Conservation (phyloP, 2,888 invertebrate species). For the Euplagia quadripunctaria region DNA sequence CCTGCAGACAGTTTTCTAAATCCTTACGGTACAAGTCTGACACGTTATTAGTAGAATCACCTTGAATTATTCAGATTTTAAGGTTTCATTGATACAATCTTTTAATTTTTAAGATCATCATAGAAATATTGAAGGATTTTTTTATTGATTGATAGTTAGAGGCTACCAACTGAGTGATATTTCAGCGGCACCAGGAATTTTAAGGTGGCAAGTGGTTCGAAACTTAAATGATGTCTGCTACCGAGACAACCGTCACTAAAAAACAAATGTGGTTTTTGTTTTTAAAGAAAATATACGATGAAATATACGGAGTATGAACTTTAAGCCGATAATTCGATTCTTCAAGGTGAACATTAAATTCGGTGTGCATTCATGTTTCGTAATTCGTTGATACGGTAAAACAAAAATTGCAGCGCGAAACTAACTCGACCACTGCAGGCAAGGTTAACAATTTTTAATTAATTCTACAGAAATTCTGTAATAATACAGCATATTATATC, state of each 20-base stretch:
- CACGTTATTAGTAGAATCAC: background rate
- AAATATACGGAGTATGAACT: background rate
- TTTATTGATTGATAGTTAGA: no score
- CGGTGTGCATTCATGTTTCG: conserved; percentile 26
- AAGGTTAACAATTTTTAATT: conserved; percentile 31
- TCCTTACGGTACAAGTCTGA: background rate
- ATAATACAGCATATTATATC: conserved; percentile 7
- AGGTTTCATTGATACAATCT: background rate
- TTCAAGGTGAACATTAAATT: conserved; percentile 29
- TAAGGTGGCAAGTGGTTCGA: background rate
- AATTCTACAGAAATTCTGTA: conserved; percentile 4
- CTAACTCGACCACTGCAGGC: conserved; percentile 17
- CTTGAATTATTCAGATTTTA: background rate
- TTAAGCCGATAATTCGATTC: conserved; percentile 9
- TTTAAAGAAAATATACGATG: background rate
- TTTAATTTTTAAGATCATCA: background rate
- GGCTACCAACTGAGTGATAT: no score
- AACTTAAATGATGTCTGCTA: background rate
- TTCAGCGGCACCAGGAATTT: no score
- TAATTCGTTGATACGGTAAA: conserved; percentile 24
- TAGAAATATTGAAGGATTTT: no score
- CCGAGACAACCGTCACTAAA: background rate
- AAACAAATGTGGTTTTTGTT: background rate
- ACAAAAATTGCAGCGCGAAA: conserved; percentile 24
- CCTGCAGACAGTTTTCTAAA: background rate